Evolutionary conservation across 2,888 invertebrate species (phyloP), one percentile per base, ranked within the genome.

Genomic region (Arctia plantaginis): DNA sequence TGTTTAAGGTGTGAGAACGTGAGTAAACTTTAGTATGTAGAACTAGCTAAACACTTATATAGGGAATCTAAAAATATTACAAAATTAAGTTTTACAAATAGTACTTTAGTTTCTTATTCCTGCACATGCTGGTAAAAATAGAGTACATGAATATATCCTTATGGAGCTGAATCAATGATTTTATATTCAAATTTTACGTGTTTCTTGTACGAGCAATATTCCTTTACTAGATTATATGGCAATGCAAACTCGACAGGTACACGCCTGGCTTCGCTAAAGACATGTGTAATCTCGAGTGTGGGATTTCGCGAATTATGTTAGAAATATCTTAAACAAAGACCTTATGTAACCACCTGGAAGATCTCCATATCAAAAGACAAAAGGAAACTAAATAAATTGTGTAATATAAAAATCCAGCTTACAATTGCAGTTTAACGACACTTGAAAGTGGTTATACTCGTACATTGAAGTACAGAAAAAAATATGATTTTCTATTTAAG

Each of bases 341-440:
- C 68, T 77, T 75, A 69, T 75, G 33, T 79, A 80, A 78, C 55
- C 27, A 64, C 75, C 72, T 74, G 69, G 62, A 75, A 73, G 69
- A 73, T 73, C 69, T 18, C 65, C 30, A 55, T 55, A 74, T 30
- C 51, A 39, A 44, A 15, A 75, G 44, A 79, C 66, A 75, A 77
- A 79, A 76, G 72, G 59, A 75, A 72, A 72, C 74, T 33, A 69
- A 70, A 72, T 20, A 62, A 62, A 79, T 77, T 76, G 76, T 69
- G 70, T 76, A 74, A 77, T 69, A 33, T 70, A 72, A 67, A 76
- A 78, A 76, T 72, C 51, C 23, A 72, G 65, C 30, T 64, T 18
- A 47, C 20, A 51, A 71, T 39, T 33, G 35, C 27, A 69, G 69
- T 55, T 55, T 69, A 35, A 69, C 27, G 51, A 33, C 35, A 69